phyloP scores from a whole-genome alignment of 2,113 vertebrate species.

The Trachemys scripta region DNA sequence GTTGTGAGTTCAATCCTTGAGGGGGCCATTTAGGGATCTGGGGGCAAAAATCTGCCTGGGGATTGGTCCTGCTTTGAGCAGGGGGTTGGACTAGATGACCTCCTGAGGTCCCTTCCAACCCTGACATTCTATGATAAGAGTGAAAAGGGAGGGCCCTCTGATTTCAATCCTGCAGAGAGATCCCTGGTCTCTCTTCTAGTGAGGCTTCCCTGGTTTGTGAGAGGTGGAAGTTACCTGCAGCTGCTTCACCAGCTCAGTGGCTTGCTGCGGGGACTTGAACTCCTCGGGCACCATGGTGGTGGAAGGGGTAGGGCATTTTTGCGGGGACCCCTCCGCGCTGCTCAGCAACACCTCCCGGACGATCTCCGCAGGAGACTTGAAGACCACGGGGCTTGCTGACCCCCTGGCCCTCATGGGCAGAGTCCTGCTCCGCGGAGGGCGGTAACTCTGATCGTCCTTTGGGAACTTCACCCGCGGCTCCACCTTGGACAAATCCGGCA shows the following conservation, averaged over 20 bases:
- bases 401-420: neutral
- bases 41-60: too few species aligned
- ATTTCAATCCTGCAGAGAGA: accelerated
- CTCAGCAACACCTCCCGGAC: conserved; percentile 88
- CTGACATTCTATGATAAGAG: too few species aligned
- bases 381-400: conserved; percentile 70
- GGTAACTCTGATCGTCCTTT: conserved; percentile 82
- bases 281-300: conserved; percentile 80
- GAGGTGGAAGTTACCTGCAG: conserved; percentile 85
- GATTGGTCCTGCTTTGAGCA: too few species aligned
- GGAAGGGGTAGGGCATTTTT: neutral
- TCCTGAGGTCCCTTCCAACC: too few species aligned
- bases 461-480: conserved; percentile 87
- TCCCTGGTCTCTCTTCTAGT: neutral
- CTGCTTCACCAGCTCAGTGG: conserved; percentile 88
- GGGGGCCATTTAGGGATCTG: too few species aligned
- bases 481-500: conserved; percentile 93
- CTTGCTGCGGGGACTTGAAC: conserved; percentile 84
- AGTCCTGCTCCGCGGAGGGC: conserved; percentile 82
- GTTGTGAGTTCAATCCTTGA: too few species aligned
- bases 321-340: conserved; percentile 56
- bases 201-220: neutral
- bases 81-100: too few species aligned
- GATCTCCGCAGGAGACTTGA: conserved; percentile 91
- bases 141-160: accelerated